phyloP scores from a whole-genome alignment of 2,797 vertebrate genomes.

The Valencia hispanica region DNA sequence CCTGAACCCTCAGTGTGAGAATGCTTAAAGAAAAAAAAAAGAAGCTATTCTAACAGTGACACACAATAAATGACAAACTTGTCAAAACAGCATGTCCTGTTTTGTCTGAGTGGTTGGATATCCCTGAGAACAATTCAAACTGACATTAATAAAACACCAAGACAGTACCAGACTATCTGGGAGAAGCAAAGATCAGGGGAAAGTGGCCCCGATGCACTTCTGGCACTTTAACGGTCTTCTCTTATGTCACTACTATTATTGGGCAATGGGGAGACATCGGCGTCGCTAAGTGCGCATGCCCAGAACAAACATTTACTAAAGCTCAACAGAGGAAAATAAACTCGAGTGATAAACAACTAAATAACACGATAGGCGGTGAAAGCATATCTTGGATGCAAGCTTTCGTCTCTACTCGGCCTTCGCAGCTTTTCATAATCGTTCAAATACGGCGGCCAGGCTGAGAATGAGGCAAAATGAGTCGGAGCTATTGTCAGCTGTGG shows the following conservation, averaged over 20 bases:
- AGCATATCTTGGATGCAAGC: not conserved
- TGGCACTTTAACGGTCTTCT: not conserved
- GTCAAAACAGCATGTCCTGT: not conserved
- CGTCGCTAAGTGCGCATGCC: conserved; percentile 57
- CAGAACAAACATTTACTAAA: conserved; percentile 20
- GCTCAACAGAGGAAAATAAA: conserved; percentile 47
- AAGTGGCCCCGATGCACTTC: conserved; percentile 8
- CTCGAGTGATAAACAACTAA: conserved; percentile 50
- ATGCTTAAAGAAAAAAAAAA: not conserved
- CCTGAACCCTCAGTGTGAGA: not conserved
- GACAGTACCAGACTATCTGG: not conserved
- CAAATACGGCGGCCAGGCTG: not conserved
- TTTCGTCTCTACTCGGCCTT: not conserved
- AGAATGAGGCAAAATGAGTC: not conserved
- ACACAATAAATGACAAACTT: not conserved
- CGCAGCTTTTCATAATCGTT: not conserved
- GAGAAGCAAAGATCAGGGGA: not conserved
- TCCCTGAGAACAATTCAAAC: not conserved
- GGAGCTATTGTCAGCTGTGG: conserved; percentile 46
- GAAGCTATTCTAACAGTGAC: not conserved
- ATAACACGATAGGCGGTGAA: conserved; percentile 2
- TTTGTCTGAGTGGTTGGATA: not conserved
- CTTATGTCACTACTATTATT: conserved; percentile 28
- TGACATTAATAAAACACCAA: no score
- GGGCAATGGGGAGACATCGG: conserved; percentile 16